These are phyloP conservation scores for Limanda limanda DNA, from an alignment of 2,113 vertebrate species.

Conservation along the genomic window DNA sequence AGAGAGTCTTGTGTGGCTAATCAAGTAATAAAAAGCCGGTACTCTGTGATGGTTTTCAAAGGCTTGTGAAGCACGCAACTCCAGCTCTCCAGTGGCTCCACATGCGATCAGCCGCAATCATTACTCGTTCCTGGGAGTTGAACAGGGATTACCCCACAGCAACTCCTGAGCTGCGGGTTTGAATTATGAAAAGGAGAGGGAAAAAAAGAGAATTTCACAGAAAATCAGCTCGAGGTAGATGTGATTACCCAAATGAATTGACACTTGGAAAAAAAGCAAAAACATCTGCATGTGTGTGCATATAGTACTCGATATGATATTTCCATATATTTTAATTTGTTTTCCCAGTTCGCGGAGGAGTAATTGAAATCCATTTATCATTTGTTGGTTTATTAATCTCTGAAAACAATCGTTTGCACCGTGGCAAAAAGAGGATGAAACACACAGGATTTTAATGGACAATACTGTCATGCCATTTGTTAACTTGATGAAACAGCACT, in stretches of 20 bases:
- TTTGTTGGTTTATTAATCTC: slow-evolving; percentile 9
- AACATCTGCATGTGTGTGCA: background rate
- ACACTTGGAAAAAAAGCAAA: background rate
- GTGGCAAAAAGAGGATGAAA: background rate
- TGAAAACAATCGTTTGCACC: background rate
- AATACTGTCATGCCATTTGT: slow-evolving; percentile 3
- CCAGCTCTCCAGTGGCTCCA: slow-evolving; percentile 52
- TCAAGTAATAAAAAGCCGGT: slow-evolving; percentile 54
- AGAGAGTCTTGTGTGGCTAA: slow-evolving; percentile 45
- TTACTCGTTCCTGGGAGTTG: slow-evolving; percentile 63
- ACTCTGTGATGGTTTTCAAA: slow-evolving; percentile 52
- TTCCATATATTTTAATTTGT: background rate
- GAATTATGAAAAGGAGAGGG: slow-evolving; percentile 43
- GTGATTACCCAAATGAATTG: slow-evolving; percentile 14
- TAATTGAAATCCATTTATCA: background rate
- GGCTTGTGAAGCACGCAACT: slow-evolving; percentile 41
- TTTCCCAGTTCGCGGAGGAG: background rate
- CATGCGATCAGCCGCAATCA: slow-evolving; percentile 65
- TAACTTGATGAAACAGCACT: background rate
- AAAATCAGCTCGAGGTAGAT: slow-evolving; percentile 35
- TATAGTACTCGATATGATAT: background rate
- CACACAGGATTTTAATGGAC: slow-evolving; percentile 4
- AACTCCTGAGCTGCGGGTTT: slow-evolving; percentile 33
- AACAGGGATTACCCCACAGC: slow-evolving; percentile 59
- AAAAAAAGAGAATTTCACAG: background rate